Conservation (phyloP, 2,113 vertebrate genomes). For the Gavialis gangeticus region DNA sequence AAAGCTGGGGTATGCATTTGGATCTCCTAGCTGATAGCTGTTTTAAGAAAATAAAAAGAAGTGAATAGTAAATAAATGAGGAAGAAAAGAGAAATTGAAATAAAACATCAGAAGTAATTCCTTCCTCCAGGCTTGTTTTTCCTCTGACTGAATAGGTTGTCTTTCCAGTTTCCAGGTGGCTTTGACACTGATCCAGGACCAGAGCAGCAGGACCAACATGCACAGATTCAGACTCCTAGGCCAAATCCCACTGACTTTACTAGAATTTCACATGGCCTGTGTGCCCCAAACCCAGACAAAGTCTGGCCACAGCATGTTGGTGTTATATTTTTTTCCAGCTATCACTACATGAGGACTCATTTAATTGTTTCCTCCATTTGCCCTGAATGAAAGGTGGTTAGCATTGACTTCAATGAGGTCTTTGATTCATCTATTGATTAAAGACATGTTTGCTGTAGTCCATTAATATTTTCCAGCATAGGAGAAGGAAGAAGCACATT, state of each 20-base stretch:
- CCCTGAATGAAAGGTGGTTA: rapidly evolving
- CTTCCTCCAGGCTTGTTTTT: background rate
- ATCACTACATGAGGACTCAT: background rate
- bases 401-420: background rate
- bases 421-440: background rate
- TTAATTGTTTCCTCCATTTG: background rate
- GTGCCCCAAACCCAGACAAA: background rate
- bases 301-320: background rate
- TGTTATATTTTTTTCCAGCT: background rate
- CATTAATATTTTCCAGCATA: background rate
- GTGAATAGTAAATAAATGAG: background rate
- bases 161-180: background rate
- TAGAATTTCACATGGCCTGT: background rate
- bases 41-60: constrained; percentile 1
- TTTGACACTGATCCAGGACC: background rate
- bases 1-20: constrained; percentile 20
- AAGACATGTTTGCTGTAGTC: background rate
- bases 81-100: constrained; percentile 22
- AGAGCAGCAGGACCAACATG: background rate
- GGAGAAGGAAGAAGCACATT: background rate
- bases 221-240: background rate
- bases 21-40: background rate
- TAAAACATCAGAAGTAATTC: background rate
- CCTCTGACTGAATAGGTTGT: background rate
- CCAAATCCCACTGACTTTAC: background rate